These are phyloP conservation scores for Chiloscyllium plagiosum DNA, from an alignment of 2,113 vertebrate species.

Conservation along the genomic window DNA sequence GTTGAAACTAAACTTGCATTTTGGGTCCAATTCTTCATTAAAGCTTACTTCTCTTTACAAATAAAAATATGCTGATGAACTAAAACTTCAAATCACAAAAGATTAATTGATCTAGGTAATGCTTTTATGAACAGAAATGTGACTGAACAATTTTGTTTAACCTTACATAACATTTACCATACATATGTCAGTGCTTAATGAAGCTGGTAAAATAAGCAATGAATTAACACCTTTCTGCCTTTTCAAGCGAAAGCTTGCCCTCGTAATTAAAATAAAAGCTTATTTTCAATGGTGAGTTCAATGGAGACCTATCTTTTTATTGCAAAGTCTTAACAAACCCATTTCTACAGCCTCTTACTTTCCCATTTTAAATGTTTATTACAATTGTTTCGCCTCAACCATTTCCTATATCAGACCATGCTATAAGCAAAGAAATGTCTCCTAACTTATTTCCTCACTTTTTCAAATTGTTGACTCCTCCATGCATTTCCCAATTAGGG, in stretches of 20 bases:
- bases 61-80: slow-evolving; percentile 6
- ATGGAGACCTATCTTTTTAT: not conserved
- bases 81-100: not conserved
- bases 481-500: not conserved
- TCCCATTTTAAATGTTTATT: not conserved
- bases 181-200: slow-evolving; percentile 12
- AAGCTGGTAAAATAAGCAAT: slow-evolving; percentile 38
- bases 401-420: not conserved
- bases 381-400: not conserved
- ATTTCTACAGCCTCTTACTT: not conserved
- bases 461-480: not conserved
- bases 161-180: not conserved
- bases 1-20: not conserved
- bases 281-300: not conserved
- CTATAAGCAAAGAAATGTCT: not conserved
- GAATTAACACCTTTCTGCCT: not conserved
- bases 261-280: slow-evolving; percentile 27
- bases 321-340: not conserved
- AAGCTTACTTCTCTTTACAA: not conserved
- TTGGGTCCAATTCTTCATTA: not conserved
- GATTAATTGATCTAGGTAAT: not conserved
- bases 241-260: slow-evolving; percentile 37
- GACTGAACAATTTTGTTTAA: slow-evolving; percentile 38
- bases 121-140: not conserved
- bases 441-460: not conserved